phyloP scores from a whole-genome alignment of 2,888 invertebrate genomes.

The Phortica magna region DNA sequence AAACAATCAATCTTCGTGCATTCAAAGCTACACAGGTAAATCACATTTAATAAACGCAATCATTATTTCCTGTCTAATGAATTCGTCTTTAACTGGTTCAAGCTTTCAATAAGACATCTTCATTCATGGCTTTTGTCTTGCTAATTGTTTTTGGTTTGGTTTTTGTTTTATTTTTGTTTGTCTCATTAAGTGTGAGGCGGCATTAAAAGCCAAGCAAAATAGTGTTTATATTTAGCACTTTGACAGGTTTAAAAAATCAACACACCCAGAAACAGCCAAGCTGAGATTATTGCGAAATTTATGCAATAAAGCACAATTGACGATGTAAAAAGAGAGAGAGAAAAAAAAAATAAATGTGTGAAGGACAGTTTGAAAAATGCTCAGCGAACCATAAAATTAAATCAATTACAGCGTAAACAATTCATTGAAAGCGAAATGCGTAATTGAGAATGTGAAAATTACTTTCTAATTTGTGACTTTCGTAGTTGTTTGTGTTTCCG shows the following conservation, averaged over 20 bases:
- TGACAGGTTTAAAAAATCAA: not conserved
- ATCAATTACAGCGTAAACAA: constrained; percentile 3
- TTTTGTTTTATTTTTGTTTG: not conserved
- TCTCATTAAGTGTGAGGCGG: not conserved
- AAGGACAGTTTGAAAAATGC: constrained; percentile 21
- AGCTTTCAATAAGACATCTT: not conserved
- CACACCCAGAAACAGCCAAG: constrained; percentile 5
- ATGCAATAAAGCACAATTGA: not conserved
- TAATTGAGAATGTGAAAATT: constrained; percentile 15
- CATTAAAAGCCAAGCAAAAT: not conserved
- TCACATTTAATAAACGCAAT: not conserved
- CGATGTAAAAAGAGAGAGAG: no score
- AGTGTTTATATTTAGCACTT: constrained; percentile 3
- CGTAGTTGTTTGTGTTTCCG: not conserved
- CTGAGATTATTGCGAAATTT: constrained; percentile 10
- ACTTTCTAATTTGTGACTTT: constrained; percentile 23
- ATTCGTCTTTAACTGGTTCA: not conserved
- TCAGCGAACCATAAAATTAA: constrained; percentile 26
- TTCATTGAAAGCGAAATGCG: not conserved
- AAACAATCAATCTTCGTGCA: not conserved
- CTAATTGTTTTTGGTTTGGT: not conserved
- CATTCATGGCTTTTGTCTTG: not conserved
- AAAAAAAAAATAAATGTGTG: not conserved
- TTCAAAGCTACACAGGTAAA: not conserved
- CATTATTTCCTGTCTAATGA: not conserved